Evolutionary conservation across 1,140 invertebrate species (phyloP).

Genomic region (Matsumurasca onukii): DNA sequence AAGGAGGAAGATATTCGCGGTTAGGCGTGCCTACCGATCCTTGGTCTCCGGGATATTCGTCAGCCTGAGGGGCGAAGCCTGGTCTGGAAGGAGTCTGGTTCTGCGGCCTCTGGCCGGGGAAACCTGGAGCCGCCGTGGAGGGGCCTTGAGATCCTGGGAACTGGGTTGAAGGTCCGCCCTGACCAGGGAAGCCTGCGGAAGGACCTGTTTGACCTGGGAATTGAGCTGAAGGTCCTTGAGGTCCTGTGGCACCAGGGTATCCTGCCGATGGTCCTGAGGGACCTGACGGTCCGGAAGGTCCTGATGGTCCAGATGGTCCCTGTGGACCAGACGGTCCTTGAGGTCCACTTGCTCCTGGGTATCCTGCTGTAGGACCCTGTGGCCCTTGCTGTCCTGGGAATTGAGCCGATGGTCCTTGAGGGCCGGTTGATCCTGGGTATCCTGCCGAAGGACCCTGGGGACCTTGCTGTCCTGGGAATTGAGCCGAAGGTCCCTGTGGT

Average conservation of each 20-base stretch:
- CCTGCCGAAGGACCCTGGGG: constrained; percentile 36
- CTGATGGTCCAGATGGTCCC: constrained; percentile 37
- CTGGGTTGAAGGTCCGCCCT: constrained; percentile 41
- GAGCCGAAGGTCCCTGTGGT: constrained; percentile 38
- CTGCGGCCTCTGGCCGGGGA: constrained; percentile 31
- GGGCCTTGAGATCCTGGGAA: constrained; percentile 35
- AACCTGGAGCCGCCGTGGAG: constrained; percentile 28
- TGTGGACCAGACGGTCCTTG: constrained; percentile 26
- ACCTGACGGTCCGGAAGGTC: constrained; percentile 38
- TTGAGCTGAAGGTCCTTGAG: constrained; percentile 42
- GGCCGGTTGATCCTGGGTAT: constrained; percentile 26
- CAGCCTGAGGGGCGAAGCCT: constrained; percentile 21
- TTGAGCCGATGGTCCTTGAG: constrained; percentile 36
- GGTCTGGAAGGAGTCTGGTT: constrained; percentile 33
- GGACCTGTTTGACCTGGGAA: constrained; percentile 39
- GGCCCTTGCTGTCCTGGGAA: constrained; percentile 35
- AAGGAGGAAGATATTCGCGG: constrained; percentile 42
- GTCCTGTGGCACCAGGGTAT: constrained; percentile 38
- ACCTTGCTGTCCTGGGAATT: constrained; percentile 36
- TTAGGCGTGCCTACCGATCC: constrained; percentile 34
- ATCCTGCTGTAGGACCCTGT: constrained; percentile 37
- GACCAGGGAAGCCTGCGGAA: constrained; percentile 32
- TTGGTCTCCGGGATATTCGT: constrained; percentile 20
- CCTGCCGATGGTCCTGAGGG: constrained; percentile 38
- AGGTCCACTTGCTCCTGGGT: constrained; percentile 30